phyloP scores from a whole-genome alignment of 2,113 vertebrate genomes.

The Malaclemys terrapin region DNA sequence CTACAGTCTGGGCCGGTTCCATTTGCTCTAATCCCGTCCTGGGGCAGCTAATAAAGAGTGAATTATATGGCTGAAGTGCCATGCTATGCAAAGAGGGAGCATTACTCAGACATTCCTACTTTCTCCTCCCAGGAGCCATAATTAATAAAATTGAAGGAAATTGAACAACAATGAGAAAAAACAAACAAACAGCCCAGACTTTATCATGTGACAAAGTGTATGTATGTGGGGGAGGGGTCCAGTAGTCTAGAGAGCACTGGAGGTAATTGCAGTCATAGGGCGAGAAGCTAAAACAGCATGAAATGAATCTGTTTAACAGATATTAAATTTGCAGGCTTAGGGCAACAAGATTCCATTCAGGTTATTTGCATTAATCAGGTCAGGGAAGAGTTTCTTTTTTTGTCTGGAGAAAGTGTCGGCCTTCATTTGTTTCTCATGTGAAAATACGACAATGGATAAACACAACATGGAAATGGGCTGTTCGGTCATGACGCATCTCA shows the following conservation, averaged over 20 bases:
- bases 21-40: not conserved
- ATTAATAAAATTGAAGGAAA: constrained; percentile 70
- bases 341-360: constrained; percentile 59
- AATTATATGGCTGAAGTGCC: constrained; percentile 21
- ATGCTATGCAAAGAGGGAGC: not conserved
- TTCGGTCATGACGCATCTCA: not conserved
- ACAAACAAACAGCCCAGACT: not conserved
- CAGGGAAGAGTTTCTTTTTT: constrained; percentile 66
- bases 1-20: not conserved
- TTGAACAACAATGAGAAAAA: constrained; percentile 61
- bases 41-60: not conserved
- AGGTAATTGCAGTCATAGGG: constrained; percentile 69
- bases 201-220: not conserved
- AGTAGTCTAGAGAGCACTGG: constrained; percentile 12
- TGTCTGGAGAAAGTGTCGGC: constrained; percentile 55
- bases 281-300: constrained; percentile 69
- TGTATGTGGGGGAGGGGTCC: not conserved
- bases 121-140: not conserved
- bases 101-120: constrained; percentile 10
- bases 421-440: constrained; percentile 72
- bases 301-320: constrained; percentile 70
- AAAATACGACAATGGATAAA: constrained; percentile 56
- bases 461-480: not conserved
- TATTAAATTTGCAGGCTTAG: constrained; percentile 72
- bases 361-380: constrained; percentile 76